Evolutionary conservation across 37 sponge, comb jelly and placozoan species (phyloP).

Genomic region (Chondrilla cf. caribensis): DNA sequence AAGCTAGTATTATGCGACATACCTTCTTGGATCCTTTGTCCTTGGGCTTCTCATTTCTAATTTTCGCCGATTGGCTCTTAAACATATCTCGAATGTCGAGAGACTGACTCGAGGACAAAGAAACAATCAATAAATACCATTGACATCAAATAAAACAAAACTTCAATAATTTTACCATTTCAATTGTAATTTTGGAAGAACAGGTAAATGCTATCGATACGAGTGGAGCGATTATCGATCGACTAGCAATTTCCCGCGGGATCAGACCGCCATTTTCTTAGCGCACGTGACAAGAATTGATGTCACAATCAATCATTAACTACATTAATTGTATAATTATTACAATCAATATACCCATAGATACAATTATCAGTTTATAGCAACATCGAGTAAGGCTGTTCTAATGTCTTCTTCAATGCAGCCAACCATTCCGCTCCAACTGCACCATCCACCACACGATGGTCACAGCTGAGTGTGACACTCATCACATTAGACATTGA

Average conservation of each 20-base stretch:
- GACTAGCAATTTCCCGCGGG: no score
- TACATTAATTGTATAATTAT: no score
- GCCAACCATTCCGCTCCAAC: slow-evolving; percentile 93
- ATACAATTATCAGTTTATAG: slow-evolving; percentile 34
- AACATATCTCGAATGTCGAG: slow-evolving; percentile 10
- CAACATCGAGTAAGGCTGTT: slow-evolving; percentile 86
- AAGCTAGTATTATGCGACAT: no score
- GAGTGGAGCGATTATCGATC: no score
- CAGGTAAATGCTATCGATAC: no score
- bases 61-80: background rate
- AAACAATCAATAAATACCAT: background rate
- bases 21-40: background rate
- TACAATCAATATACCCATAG: no score
- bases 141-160: no score
- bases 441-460: slow-evolving; percentile 96
- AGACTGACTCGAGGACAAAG: slow-evolving; percentile 24
- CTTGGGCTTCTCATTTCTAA: background rate
- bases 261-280: no score
- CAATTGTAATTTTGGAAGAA: no score
- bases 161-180: no score
- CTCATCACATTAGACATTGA: slow-evolving; percentile 70
- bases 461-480: slow-evolving; percentile 97
- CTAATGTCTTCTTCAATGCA: slow-evolving; percentile 68
- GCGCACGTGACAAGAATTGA: no score
- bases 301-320: no score